A percentile compares a stretch with the other conserved stretches of the same genome.
Evolutionary conservation across 2,797 vertebrate genomes (phyloP).

Genomic region (Coregonus suidteri): DNA sequence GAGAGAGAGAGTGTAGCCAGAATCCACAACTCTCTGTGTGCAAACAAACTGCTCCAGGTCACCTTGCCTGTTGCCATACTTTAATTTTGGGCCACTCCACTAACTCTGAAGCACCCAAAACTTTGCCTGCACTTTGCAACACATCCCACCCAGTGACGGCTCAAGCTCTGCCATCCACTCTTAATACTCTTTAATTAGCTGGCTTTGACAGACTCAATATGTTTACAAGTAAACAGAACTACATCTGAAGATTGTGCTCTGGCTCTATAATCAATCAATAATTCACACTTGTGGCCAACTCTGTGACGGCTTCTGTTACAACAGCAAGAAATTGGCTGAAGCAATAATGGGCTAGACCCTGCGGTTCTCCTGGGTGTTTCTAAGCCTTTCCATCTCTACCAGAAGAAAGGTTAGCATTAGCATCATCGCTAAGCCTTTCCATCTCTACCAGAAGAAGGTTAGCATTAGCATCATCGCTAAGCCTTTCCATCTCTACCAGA

Average conservation of each 20-base stretch:
- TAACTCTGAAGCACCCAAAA: neutral
- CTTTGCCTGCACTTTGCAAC: neutral
- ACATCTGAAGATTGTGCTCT: neutral
- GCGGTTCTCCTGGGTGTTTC: neutral
- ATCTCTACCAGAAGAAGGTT: too few relatives aligned
- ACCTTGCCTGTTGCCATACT: neutral
- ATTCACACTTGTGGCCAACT: neutral
- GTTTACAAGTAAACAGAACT: neutral
- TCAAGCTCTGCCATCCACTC: neutral
- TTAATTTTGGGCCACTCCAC: neutral
- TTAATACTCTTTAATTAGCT: constrained; percentile 1
- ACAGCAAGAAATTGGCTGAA: neutral
- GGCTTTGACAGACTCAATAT: neutral
- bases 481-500: too few relatives aligned
- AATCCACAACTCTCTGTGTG: neutral
- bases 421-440: too few relatives aligned
- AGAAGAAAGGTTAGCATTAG: too few relatives aligned
- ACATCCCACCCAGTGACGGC: neutral
- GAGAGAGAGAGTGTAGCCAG: constrained; percentile 1
- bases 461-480: too few relatives aligned
- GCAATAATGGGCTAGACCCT: neutral
- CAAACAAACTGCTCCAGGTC: constrained; percentile 17
- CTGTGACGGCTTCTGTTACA: neutral
- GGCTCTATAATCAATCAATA: neutral
- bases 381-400: too few relatives aligned